Conservation (phyloP, 1,140 invertebrate species). For the Eumaeus atala region DNA sequence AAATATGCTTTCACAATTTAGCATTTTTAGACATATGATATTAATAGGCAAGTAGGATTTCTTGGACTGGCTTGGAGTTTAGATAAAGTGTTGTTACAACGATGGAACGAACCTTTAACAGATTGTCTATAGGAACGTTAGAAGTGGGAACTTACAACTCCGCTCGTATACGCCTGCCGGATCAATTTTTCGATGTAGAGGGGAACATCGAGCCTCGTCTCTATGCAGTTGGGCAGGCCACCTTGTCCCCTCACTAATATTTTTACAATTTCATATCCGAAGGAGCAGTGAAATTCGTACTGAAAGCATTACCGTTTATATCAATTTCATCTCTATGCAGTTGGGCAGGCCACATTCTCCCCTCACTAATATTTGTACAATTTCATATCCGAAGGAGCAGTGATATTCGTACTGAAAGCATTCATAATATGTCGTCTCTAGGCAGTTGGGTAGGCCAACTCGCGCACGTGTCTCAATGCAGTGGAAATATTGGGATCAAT, state of each 20-base stretch:
- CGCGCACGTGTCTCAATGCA: too few species aligned
- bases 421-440: too few species aligned
- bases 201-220: conserved; percentile 57
- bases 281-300: conserved; percentile 48
- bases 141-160: conserved; percentile 39
- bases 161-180: conserved; percentile 39
- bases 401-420: conserved; percentile 37
- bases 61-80: too few species aligned
- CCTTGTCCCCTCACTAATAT: conserved; percentile 57
- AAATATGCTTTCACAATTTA: too few species aligned
- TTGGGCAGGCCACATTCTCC: conserved; percentile 63
- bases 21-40: too few species aligned
- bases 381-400: conserved; percentile 61
- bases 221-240: conserved; percentile 57
- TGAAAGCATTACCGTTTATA: too few species aligned
- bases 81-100: too few species aligned
- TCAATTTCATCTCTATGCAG: conserved; percentile 51
- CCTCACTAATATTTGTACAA: conserved; percentile 48
- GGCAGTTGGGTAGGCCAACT: too few species aligned
- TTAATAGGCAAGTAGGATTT: too few species aligned
- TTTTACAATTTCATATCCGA: conserved; percentile 56
- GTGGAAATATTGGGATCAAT: too few species aligned
- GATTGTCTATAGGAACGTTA: too few species aligned
- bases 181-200: conserved; percentile 44
- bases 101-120: too few species aligned